Conservation (phyloP, 1,140 invertebrate species). For the Whitmania pigra region DNA sequence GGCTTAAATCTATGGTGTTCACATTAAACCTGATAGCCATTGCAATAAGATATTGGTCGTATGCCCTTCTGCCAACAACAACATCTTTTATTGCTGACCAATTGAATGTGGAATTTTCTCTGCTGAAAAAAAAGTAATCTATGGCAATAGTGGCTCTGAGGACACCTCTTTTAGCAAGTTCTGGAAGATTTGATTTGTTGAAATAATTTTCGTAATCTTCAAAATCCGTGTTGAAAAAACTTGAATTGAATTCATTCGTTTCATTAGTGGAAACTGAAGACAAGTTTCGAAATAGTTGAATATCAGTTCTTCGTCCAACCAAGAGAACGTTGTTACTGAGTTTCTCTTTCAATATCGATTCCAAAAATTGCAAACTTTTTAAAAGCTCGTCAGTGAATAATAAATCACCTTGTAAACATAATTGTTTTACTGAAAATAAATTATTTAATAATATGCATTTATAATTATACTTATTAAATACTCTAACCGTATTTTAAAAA, state of each 20-base stretch:
- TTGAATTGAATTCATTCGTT: neutral
- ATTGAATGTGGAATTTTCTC: neutral
- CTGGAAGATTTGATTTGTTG: constrained; percentile 1
- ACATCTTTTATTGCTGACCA: constrained; percentile 19
- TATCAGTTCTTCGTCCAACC: constrained; percentile 11
- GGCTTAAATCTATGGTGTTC: constrained; percentile 14
- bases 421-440: neutral
- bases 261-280: neutral
- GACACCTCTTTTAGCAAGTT: constrained; percentile 8
- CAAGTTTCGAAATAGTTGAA: neutral
- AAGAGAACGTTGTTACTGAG: neutral
- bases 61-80: constrained; percentile 18
- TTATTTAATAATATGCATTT: neutral
- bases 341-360: neutral
- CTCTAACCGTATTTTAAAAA: neutral
- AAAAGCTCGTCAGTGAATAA: neutral
- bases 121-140: constrained; percentile 21
- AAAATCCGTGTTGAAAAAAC: neutral
- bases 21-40: constrained; percentile 13
- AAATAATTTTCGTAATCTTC: neutral
- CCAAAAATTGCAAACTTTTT: neutral
- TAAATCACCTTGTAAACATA: neutral
- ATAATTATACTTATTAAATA: neutral
- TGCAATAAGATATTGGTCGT: constrained; percentile 20
- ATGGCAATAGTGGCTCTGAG: neutral